phyloP scores from a whole-genome alignment of 2,888 invertebrate species.

The Mythimna loreyi region DNA sequence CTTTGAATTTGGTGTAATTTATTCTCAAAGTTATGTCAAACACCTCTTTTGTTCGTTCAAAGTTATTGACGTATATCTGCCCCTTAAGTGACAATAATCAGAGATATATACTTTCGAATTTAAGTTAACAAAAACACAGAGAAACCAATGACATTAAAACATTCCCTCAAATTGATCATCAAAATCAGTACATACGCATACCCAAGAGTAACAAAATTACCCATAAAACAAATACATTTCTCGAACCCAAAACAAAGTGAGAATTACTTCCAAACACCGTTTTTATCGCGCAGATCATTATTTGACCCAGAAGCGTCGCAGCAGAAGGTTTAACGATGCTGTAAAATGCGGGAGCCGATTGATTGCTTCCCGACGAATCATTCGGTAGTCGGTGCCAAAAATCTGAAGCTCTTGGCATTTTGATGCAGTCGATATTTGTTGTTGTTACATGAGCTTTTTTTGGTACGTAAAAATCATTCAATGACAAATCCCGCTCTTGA shows the following conservation, averaged over 20 bases:
- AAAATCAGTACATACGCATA: not conserved
- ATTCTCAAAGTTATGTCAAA: no score
- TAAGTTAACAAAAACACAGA: not conserved
- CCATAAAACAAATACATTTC: slow-evolving; percentile 24
- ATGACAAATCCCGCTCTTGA: no score
- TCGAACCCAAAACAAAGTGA: slow-evolving; percentile 29
- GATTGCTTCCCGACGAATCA: slow-evolving; percentile 37
- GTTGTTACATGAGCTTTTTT: no score
- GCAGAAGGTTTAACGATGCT: slow-evolving; percentile 42
- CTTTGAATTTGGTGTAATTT: no score
- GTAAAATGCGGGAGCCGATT: slow-evolving; percentile 42
- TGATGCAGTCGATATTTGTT: slow-evolving; percentile 1
- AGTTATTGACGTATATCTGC: no score
- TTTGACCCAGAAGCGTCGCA: slow-evolving; percentile 27
- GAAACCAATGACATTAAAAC: not conserved
- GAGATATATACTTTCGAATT: not conserved
- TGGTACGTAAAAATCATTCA: no score
- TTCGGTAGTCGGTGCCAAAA: slow-evolving; percentile 14
- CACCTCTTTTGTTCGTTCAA: no score
- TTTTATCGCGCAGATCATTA: slow-evolving; percentile 45
- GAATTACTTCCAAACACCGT: slow-evolving; percentile 40
- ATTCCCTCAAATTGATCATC: not conserved
- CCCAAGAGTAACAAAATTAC: slow-evolving; percentile 5
- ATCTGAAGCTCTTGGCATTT: not conserved
- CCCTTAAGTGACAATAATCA: no score